A percentile compares a stretch with the other conserved stretches of the same genome.
Evolutionary conservation across 2,888 invertebrate species (phyloP).

Genomic region (Hyles lineata): DNA sequence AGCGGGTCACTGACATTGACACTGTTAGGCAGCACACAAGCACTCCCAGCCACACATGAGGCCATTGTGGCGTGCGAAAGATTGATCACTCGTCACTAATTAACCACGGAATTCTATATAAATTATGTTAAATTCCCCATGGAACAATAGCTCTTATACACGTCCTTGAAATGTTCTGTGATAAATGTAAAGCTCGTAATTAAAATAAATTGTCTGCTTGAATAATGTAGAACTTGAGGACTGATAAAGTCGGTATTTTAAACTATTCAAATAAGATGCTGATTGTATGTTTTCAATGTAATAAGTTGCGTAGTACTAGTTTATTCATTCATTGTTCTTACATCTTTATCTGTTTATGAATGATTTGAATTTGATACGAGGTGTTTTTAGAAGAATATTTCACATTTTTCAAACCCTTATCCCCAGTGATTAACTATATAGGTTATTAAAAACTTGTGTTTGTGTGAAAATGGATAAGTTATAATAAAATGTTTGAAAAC

Average conservation of each 20-base stretch:
- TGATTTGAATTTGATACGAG: background rate
- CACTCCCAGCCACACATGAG: constrained; percentile 8
- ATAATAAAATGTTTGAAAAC: background rate
- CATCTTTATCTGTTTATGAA: background rate
- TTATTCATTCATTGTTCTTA: constrained; percentile 13
- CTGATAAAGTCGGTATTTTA: background rate
- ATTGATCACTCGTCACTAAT: constrained; percentile 27
- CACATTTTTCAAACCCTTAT: background rate
- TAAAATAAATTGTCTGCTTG: background rate
- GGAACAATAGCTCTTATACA: constrained; percentile 8
- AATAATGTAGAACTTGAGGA: background rate
- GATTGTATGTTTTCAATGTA: background rate
- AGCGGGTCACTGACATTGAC: constrained; percentile 58
- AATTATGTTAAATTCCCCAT: constrained; percentile 10
- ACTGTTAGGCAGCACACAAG: constrained; percentile 42
- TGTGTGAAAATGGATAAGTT: background rate
- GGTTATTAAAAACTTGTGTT: background rate
- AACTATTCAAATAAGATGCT: background rate
- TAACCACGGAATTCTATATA: constrained; percentile 9
- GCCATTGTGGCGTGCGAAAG: constrained; percentile 28
- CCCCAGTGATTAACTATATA: background rate
- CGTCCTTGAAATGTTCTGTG: too few relatives aligned
- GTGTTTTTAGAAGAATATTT: background rate
- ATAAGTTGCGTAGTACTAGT: background rate
- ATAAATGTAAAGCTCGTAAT: background rate